Conservation (phyloP, 53 echinoderm and acorn worm genomes). For the Apostichopus leukothele region DNA sequence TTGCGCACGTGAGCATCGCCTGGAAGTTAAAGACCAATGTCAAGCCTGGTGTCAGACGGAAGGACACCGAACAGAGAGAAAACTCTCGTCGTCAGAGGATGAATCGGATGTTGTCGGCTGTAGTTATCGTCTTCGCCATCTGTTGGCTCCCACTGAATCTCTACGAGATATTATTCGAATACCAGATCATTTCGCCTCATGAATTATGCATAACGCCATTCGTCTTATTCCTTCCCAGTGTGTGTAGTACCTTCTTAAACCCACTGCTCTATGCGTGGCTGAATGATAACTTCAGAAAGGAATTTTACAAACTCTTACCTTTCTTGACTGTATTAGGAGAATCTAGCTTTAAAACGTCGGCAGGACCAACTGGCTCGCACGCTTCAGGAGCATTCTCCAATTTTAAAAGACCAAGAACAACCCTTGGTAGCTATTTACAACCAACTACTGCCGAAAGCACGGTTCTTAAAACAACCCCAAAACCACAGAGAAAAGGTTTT, state of each 20-base stretch:
- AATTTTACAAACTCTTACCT: slow-evolving; percentile 81
- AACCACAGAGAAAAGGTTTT: slow-evolving; percentile 49
- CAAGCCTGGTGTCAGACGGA: slow-evolving; percentile 73
- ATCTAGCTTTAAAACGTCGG: slow-evolving; percentile 63
- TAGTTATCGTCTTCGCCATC: slow-evolving; percentile 76
- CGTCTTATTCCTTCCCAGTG: slow-evolving; percentile 63
- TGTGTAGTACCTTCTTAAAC: slow-evolving; percentile 71
- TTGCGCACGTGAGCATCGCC: slow-evolving; percentile 81
- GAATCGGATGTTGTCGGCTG: slow-evolving; percentile 86
- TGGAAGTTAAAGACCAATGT: slow-evolving; percentile 74
- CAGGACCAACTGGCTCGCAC: slow-evolving; percentile 62
- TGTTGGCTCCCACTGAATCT: slow-evolving; percentile 84
- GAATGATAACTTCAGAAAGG: slow-evolving; percentile 92
- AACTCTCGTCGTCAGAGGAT: slow-evolving; percentile 72
- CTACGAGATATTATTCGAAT: slow-evolving; percentile 57
- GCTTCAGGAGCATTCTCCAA: slow-evolving; percentile 62
- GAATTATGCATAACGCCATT: slow-evolving; percentile 23
- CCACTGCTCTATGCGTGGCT: slow-evolving; percentile 90
- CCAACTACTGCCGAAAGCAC: slow-evolving; percentile 62
- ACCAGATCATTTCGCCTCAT: slow-evolving; percentile 1
- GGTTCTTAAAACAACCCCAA: slow-evolving; percentile 46
- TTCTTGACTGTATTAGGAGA: slow-evolving; percentile 74
- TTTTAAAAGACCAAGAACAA: slow-evolving; percentile 59
- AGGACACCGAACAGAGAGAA: slow-evolving; percentile 75
- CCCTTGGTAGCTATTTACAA: slow-evolving; percentile 77